Evolutionary conservation across 2,888 invertebrate species (phyloP).

Genomic region (Tineola bisselliella): DNA sequence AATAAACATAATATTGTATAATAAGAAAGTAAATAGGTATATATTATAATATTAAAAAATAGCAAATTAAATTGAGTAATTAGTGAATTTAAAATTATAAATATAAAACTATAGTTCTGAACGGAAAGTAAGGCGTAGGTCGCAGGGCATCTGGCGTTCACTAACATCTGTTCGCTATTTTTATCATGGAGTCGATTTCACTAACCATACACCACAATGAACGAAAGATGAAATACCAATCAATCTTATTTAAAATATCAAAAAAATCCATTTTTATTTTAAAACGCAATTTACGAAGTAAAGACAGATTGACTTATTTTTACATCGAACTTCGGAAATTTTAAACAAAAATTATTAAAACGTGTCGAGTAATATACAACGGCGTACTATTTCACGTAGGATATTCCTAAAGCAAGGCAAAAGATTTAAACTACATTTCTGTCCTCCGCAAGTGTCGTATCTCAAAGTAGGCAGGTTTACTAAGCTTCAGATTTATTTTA

Average conservation of each 20-base stretch:
- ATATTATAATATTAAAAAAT: too few species aligned
- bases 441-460: neutral
- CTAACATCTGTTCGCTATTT: conserved; percentile 56
- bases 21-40: too few species aligned
- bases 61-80: neutral
- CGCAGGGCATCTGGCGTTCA: conserved; percentile 59
- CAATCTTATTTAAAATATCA: neutral
- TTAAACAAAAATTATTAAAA: too few species aligned
- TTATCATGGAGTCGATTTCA: conserved; percentile 31
- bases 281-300: too few species aligned
- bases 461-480: conserved; percentile 6
- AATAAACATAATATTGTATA: too few species aligned
- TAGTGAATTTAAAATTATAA: neutral
- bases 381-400: too few species aligned
- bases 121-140: conserved; percentile 40
- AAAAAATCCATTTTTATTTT: too few species aligned
- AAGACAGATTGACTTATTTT: too few species aligned
- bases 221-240: neutral
- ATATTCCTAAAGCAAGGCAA: neutral
- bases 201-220: neutral
- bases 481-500: conserved; percentile 10
- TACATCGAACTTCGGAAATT: too few species aligned
- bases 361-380: too few species aligned
- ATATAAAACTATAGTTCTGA: conserved; percentile 18
- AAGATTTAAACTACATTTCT: neutral